phyloP scores from a whole-genome alignment of 2,113 vertebrate genomes.

The Megalops atlanticus region DNA sequence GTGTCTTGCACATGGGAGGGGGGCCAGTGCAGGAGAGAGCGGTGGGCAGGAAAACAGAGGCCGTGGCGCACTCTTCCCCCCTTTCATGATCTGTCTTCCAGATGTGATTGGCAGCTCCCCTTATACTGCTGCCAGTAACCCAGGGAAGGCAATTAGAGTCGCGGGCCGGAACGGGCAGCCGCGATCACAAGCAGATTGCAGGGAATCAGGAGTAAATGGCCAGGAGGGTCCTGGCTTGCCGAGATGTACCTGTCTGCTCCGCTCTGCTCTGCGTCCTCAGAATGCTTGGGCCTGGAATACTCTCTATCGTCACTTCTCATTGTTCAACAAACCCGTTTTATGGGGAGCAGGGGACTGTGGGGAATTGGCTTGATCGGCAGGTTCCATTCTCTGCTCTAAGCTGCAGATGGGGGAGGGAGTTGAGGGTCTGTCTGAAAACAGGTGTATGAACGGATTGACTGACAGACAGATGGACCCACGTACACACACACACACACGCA shows the following conservation, averaged over 20 bases:
- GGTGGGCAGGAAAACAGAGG: constrained; percentile 43
- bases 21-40: constrained; percentile 36
- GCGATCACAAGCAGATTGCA: constrained; percentile 40
- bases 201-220: constrained; percentile 35
- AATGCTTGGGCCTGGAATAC: constrained; percentile 4
- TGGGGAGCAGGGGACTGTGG: not conserved
- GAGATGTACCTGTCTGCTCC: constrained; percentile 4
- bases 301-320: constrained; percentile 30
- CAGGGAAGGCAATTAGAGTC: constrained; percentile 43
- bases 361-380: not conserved
- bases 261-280: not conserved
- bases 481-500: not conserved
- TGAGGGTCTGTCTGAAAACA: not conserved
- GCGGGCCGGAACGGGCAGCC: constrained; percentile 28
- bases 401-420: too few relatives aligned
- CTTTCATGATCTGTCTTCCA: not conserved
- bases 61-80: constrained; percentile 35
- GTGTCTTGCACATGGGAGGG: constrained; percentile 43
- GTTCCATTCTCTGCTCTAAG: not conserved
- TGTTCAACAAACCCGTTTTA: constrained; percentile 28
- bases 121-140: constrained; percentile 33
- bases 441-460: too few relatives aligned
- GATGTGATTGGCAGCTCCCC: constrained; percentile 31
- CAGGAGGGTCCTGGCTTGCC: constrained; percentile 30
- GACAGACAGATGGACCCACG: not conserved